phyloP scores from a whole-genome alignment of 2,113 vertebrate species.

The Nothoprocta perdicaria region DNA sequence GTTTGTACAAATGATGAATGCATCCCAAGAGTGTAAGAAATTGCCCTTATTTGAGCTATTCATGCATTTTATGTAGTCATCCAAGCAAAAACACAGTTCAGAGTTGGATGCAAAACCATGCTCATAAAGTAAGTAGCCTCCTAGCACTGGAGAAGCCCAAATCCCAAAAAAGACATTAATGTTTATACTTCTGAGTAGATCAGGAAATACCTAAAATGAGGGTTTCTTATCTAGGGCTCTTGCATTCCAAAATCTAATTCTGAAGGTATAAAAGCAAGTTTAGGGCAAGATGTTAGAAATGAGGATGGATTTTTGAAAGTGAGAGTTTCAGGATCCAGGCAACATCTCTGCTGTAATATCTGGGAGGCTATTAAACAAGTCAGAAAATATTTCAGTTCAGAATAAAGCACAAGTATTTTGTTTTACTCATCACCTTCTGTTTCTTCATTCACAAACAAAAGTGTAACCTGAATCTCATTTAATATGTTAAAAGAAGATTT shows the following conservation, averaged over 20 bases:
- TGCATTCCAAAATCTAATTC: not conserved
- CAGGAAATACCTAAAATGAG: not conserved
- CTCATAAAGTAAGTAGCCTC: not conserved
- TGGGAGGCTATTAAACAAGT: not conserved
- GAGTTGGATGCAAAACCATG: not conserved
- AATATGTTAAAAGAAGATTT: too few relatives aligned
- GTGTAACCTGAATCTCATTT: too few relatives aligned
- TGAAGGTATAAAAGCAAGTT: not conserved
- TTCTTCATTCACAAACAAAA: too few relatives aligned
- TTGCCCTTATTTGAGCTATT: not conserved
- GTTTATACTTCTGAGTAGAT: fast-evolving
- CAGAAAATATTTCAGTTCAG: not conserved
- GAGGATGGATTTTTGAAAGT: too few relatives aligned
- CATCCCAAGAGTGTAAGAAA: not conserved
- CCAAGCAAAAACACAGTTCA: not conserved
- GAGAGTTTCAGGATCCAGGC: not conserved
- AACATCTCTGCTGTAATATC: not conserved
- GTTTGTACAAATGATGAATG: not conserved
- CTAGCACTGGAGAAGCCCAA: not conserved
- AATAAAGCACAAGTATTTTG: not conserved
- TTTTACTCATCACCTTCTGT: too few relatives aligned
- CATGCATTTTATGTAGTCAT: not conserved
- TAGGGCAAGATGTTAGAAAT: not conserved
- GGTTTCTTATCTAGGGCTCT: fast-evolving
- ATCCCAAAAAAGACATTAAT: not conserved